Evolutionary conservation across 2,797 vertebrate genomes (phyloP), one percentile per base, ranked within the genome.

Genomic region (Triplophysa bombifrons): DNA sequence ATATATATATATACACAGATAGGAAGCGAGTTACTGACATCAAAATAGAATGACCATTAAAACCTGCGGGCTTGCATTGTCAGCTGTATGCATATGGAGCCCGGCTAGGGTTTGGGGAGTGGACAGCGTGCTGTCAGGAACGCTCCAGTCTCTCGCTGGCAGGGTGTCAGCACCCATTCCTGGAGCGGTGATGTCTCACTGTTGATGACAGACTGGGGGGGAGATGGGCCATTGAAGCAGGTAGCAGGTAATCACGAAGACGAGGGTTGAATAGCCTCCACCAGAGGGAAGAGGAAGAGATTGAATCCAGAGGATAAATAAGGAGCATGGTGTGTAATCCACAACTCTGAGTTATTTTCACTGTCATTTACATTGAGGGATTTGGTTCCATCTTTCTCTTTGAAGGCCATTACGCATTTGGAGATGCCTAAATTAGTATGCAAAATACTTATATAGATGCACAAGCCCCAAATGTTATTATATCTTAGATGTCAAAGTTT

Each of bases 21-120:
- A 22, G 34, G 44, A 14, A 67, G 70, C 55, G 69, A 67, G 80
- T 80, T 70, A 72, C 64, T 85, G 81, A 86, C 84, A 84, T 79
- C 76, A 84, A 82, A 78, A 73, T 80, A 82, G 81, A 80, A 84
- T 82, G 76, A 82, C 80, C 81, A 83, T 86, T 87, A 83, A 81
- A 87, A 86, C 84, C 76, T 58, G 72, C 80, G 50, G 73, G 70
- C 72, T 76, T 76, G 83, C 64, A 68, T 68, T 83, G 77, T 87
- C 86, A 84, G 80, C 64, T 50, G 44, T 74, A 64, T 50, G 69
- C 79, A 74, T 82, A 82, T 80, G 83, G 80, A 61, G 55, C 61
- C 74, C 11, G 61, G 53, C 78, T 41, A 8, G 72, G 82, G 70
- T 74, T 84, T 84, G 71, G 76, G 76, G 72, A 85, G 80, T 76